Evolutionary conservation across 2,113 vertebrate genomes (phyloP).

Genomic region (Centropus unirufus): DNA sequence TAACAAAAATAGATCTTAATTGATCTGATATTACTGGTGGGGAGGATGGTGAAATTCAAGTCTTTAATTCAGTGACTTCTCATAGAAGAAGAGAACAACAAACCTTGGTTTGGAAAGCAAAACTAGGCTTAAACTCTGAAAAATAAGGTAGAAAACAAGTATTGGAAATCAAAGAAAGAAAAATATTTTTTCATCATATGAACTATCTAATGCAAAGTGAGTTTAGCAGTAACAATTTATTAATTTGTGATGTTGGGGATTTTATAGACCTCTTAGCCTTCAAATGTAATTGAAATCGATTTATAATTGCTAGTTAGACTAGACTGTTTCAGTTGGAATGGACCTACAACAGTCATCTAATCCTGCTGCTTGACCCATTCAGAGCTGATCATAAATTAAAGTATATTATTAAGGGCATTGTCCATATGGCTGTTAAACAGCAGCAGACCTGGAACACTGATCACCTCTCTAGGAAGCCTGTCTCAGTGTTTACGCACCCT

Average conservation of each 20-base stretch:
- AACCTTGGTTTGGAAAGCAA: not conserved
- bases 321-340: too few relatives aligned
- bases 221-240: not conserved
- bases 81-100: not conserved
- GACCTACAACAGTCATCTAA: too few relatives aligned
- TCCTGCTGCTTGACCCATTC: too few relatives aligned
- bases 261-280: not conserved
- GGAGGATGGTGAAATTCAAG: not conserved
- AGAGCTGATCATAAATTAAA: too few relatives aligned
- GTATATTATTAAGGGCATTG: too few relatives aligned
- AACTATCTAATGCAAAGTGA: not conserved
- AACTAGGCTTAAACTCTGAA: not conserved
- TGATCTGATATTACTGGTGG: not conserved
- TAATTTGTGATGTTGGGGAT: not conserved
- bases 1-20: not conserved
- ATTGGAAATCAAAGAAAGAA: not conserved
- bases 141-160: not conserved
- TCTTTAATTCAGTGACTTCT: not conserved
- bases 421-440: too few relatives aligned
- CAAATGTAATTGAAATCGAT: not conserved
- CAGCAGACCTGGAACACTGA: too few relatives aligned
- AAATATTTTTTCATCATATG: not conserved
- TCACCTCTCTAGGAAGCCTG: too few relatives aligned
- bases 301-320: not conserved
- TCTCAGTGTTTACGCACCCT: too few relatives aligned